Evolutionary conservation across 2,797 vertebrate genomes (phyloP), one percentile per base, ranked within the genome.

Genomic region (Okamejei kenojei): DNA sequence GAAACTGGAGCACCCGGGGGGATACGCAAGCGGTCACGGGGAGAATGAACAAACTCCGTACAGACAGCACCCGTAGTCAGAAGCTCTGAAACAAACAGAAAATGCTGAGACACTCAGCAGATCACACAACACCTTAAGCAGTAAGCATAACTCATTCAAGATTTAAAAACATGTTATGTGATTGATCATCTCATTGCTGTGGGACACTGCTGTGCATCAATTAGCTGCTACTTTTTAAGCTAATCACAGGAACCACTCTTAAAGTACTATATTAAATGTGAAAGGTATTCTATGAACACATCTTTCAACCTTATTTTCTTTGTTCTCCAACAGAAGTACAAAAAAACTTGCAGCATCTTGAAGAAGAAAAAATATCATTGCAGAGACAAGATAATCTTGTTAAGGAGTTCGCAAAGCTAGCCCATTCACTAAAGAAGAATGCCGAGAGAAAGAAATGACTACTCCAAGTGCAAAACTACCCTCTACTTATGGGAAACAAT

Each of bases 281-380:
- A 65, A 65, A 88, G 61, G 29, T 63, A 7, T 17, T 32, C 11
- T 19, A 88, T 88, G 63, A 65, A 88, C 45, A 21, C 38, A 54
- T 61, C 26, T 86, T 38, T 93, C 88, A 93, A 23, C 6, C 26
- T 32, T 74, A 21, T 65, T 26, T 88, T 79, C 90, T 26, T 35
- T 54, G 23, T 93, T 7, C 94, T 93, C 94, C 94, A 93, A 32
- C 95, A 97, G 97, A 95, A 77, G 73, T 96, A 54, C 71, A 95
- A 78, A 94, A 94, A 90, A 95, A 95, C 94, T 94, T 94, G 79
- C 13, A 0, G 15, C 94, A 95, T 65, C 93, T 97, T 80, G 91
- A 94, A 32, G 94, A 58, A 58, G 96, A 94, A 4, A 93, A 71
- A 1, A 94, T 93, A 74, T 95, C 95, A 0, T 94, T 97, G 95